These are phyloP conservation scores for Mus minutoides DNA, from an alignment of 2,797 vertebrate species.

Conservation along the genomic window DNA sequence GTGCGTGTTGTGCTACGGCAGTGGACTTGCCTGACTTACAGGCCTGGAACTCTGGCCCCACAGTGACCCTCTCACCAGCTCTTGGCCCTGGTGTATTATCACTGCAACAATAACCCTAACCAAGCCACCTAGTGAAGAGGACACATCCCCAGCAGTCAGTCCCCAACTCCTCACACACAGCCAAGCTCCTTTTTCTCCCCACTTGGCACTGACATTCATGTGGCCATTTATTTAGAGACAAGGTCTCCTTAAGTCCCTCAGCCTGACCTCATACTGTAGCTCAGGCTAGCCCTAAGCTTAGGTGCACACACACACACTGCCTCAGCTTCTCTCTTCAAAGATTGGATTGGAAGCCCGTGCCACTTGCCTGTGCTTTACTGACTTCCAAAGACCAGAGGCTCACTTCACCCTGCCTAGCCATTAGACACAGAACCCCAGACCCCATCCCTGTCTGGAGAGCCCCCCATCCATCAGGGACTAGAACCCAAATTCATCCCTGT, in stretches of 20 bases:
- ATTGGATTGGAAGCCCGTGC: background rate
- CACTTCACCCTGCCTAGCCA: background rate
- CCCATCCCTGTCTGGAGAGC: background rate
- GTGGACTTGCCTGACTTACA: background rate
- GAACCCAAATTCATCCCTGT: background rate
- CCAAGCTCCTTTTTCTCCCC: background rate
- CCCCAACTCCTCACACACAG: background rate
- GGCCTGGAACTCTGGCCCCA: background rate
- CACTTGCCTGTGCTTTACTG: no score
- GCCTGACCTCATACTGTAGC: background rate
- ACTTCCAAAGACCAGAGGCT: background rate
- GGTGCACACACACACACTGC: background rate
- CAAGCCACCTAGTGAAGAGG: background rate
- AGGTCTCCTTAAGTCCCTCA: background rate
- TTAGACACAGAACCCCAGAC: background rate
- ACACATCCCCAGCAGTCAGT: background rate
- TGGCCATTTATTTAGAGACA: background rate
- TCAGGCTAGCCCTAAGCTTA: background rate
- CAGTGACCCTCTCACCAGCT: background rate
- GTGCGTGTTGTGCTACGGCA: background rate
- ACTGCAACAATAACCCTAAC: background rate
- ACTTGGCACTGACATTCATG: no score
- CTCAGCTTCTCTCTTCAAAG: background rate
- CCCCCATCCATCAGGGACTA: background rate
- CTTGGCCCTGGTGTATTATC: background rate